Percentiles rank a stretch among this genome's conserved stretches.
Conservation (phyloP, 2,797 vertebrate genomes). For the Rhabdophis nuchalis region DNA sequence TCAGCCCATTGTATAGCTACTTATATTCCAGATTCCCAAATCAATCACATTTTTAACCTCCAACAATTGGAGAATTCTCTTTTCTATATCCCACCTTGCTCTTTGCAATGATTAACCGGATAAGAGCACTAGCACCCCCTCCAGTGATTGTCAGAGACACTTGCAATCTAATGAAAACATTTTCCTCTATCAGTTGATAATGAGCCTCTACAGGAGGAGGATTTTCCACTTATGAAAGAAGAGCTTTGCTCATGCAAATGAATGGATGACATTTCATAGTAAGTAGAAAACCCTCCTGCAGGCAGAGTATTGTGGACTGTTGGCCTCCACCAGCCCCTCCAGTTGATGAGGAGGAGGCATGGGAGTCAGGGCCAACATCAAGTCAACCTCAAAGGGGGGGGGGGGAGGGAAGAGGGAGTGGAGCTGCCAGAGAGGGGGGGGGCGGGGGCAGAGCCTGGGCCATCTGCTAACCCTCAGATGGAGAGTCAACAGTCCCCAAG, state of each 20-base stretch:
- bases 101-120: not conserved
- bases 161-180: not conserved
- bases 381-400: too few relatives aligned
- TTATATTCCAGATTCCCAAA: not conserved
- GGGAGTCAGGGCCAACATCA: too few relatives aligned
- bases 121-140: not conserved
- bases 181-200: not conserved
- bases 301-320: too few relatives aligned
- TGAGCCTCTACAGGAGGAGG: not conserved
- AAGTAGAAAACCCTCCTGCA: not conserved
- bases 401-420: too few relatives aligned
- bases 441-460: too few relatives aligned
- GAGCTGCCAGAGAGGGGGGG: too few relatives aligned
- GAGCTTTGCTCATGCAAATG: not conserved
- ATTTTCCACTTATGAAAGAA: not conserved
- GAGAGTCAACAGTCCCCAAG: too few relatives aligned
- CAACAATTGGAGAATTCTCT: not conserved
- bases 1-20: not conserved
- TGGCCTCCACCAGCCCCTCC: too few relatives aligned
- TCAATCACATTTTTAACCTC: not conserved
- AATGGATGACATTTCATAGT: not conserved
- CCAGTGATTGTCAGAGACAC: not conserved
- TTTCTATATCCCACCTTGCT: not conserved
- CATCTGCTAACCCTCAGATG: too few relatives aligned
- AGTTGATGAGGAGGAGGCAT: too few relatives aligned